phyloP scores from a whole-genome alignment of 2,888 invertebrate genomes.

The Oscheius sp. region DNA sequence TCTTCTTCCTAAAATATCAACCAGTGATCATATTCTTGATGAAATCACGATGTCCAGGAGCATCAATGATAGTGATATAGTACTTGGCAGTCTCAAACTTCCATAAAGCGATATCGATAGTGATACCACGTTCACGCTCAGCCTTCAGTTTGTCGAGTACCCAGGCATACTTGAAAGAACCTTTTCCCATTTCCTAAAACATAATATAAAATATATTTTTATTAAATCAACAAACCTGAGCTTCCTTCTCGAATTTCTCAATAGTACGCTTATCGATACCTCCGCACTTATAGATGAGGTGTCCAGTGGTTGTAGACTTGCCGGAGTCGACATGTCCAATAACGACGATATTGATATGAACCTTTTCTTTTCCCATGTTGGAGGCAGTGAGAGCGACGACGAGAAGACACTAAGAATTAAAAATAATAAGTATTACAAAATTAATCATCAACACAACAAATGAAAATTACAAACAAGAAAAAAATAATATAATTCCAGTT shows the following conservation, averaged over 20 bases:
- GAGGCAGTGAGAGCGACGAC: no score
- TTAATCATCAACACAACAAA: no score
- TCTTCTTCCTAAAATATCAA: no score
- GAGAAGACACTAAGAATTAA: no score
- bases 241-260: conserved; percentile 99
- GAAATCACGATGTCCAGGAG: conserved; percentile 99
- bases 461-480: no score
- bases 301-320: conserved; percentile 95
- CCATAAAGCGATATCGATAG: conserved; percentile 71
- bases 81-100: conserved; percentile 70
- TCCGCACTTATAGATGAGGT: conserved; percentile 98
- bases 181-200: conserved; percentile 72
- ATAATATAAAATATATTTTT: background rate
- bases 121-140: conserved; percentile 71
- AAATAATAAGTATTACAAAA: no score
- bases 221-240: conserved; percentile 78
- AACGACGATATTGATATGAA: conserved; percentile 97
- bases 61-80: conserved; percentile 85
- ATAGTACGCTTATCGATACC: conserved; percentile 99
- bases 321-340: conserved; percentile 99
- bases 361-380: conserved; percentile 93
- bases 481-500: no score
- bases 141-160: conserved; percentile 98
- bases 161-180: conserved; percentile 99
- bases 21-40: conserved; percentile 99